A percentile compares a stretch with the other conserved stretches of the same genome.
Conservation (phyloP, 1,140 invertebrate genomes). For the Lepidurus packardi region DNA sequence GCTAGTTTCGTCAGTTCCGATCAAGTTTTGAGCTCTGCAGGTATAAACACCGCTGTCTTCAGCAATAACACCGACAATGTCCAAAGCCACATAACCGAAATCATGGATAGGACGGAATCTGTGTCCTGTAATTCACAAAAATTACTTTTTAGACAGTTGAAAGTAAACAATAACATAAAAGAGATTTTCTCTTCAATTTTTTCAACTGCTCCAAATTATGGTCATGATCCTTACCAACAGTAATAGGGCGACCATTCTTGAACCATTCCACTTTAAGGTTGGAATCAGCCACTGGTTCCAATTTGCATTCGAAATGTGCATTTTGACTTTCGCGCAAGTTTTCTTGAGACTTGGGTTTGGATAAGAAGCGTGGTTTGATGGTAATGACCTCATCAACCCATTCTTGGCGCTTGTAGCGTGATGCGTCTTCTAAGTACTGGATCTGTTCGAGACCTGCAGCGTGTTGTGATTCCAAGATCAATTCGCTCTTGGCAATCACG, state of each 20-base stretch:
- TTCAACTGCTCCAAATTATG: too few species aligned
- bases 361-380: conserved; percentile 74
- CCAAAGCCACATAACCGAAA: conserved; percentile 88
- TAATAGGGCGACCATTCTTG: conserved; percentile 81
- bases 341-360: conserved; percentile 74
- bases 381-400: conserved; percentile 69
- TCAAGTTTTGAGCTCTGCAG: conserved; percentile 79
- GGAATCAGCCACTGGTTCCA: conserved; percentile 91
- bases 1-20: conserved; percentile 77
- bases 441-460: conserved; percentile 82
- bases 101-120: conserved; percentile 91
- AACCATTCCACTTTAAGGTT: conserved; percentile 92
- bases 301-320: conserved; percentile 95
- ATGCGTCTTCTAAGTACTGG: conserved; percentile 81
- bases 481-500: conserved; percentile 66
- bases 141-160: conserved; percentile 28
- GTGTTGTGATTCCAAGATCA: conserved; percentile 77
- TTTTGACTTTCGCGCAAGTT: conserved; percentile 83
- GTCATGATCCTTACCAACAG: conserved; percentile 53
- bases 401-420: conserved; percentile 74
- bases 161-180: conserved; percentile 3
- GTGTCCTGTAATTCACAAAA: conserved; percentile 50
- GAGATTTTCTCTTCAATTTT: background rate
- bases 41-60: conserved; percentile 93
- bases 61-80: conserved; percentile 82